phyloP scores from a whole-genome alignment of 2,797 vertebrate genomes.

The Pangasius larnaudii region DNA sequence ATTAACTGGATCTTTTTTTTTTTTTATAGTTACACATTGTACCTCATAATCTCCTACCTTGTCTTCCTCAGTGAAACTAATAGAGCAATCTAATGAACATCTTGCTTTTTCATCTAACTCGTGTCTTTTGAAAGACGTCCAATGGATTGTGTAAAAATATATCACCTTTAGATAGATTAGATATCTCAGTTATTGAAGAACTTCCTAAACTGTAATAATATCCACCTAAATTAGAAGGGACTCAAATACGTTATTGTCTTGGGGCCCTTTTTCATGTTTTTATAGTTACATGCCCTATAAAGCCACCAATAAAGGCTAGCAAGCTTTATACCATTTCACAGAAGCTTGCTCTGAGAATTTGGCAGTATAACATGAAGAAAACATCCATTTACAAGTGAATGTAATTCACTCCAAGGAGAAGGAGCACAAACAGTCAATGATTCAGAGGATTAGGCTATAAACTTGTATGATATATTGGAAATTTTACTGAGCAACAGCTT shows the following conservation, averaged over 20 bases:
- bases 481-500: constrained; percentile 41
- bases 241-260: constrained; percentile 45
- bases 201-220: constrained; percentile 64
- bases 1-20: constrained; percentile 18
- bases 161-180: constrained; percentile 55
- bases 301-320: constrained; percentile 37
- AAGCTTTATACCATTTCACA: constrained; percentile 42
- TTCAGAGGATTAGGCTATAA: constrained; percentile 2
- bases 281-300: constrained; percentile 38
- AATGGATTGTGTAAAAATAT: constrained; percentile 61
- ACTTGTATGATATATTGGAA: neutral
- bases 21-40: neutral
- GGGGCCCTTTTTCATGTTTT: constrained; percentile 34
- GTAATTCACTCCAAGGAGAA: constrained; percentile 10
- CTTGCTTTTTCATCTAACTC: neutral
- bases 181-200: constrained; percentile 57
- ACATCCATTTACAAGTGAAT: constrained; percentile 3
- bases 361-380: constrained; percentile 20
- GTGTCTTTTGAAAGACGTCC: constrained; percentile 32
- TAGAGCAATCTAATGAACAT: constrained; percentile 16
- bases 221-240: constrained; percentile 57
- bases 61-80: constrained; percentile 17
- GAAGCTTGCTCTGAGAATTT: constrained; percentile 25
- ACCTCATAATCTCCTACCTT: constrained; percentile 6
- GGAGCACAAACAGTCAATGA: constrained; percentile 5